Evolutionary conservation across 2,797 vertebrate genomes (phyloP).

Genomic region (Aulostomus chinensis): DNA sequence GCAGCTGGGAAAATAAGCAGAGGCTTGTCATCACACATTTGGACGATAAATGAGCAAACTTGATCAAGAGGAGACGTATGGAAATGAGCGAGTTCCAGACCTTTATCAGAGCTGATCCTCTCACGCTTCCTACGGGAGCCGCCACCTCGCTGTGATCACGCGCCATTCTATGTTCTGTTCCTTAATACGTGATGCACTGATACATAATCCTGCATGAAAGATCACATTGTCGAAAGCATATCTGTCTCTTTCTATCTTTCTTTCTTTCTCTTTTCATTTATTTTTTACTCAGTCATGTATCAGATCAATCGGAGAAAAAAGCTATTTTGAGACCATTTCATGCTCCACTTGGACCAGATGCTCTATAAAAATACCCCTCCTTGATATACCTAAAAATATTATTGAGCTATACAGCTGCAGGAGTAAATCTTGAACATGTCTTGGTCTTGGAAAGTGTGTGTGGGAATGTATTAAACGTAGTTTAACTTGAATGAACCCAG

Average conservation of each 20-base stretch:
- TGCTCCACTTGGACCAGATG: slow-evolving; percentile 69
- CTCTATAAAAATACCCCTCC: slow-evolving; percentile 57
- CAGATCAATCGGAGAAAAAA: slow-evolving; percentile 61
- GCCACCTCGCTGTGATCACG: slow-evolving; percentile 29
- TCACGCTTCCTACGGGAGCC: slow-evolving; percentile 18
- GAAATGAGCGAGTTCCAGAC: slow-evolving; percentile 62
- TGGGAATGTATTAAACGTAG: slow-evolving; percentile 47
- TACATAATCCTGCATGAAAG: slow-evolving; percentile 11
- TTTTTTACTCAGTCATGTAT: slow-evolving; percentile 26
- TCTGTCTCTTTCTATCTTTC: slow-evolving; percentile 5
- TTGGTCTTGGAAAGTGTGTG: slow-evolving; percentile 24
- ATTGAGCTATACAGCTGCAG: slow-evolving; percentile 48
- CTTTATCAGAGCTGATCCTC: slow-evolving; percentile 40
- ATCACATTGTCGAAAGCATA: slow-evolving; percentile 1
- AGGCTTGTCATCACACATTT: slow-evolving; percentile 71
- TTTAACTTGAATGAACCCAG: slow-evolving; percentile 50
- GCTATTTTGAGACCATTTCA: slow-evolving; percentile 71
- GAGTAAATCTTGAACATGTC: slow-evolving; percentile 34
- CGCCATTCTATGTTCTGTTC: no score
- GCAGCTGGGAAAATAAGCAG: slow-evolving; percentile 76
- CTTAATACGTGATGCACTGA: slow-evolving; percentile 19
- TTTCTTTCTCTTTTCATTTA: background rate
- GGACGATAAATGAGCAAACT: slow-evolving; percentile 71
- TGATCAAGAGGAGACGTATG: slow-evolving; percentile 71
- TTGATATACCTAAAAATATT: slow-evolving; percentile 45